These are phyloP conservation scores for Drosophila testacea DNA, from an alignment of 2,888 invertebrate genomes.

Conservation along the genomic window DNA sequence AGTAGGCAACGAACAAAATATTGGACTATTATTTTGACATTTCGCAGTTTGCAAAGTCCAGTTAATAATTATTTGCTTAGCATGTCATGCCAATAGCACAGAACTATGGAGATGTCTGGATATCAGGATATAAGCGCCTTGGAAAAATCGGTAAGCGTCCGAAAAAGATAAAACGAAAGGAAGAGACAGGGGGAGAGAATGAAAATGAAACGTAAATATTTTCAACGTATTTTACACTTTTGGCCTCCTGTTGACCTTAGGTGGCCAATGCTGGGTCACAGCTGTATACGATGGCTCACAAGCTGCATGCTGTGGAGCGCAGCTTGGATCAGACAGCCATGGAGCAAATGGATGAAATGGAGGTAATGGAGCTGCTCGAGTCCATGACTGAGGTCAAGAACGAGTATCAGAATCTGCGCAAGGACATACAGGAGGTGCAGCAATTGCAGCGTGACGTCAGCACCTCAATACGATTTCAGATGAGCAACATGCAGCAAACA, in stretches of 20 bases:
- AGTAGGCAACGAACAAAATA: constrained; percentile 45
- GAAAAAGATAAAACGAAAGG: not conserved
- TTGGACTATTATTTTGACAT: constrained; percentile 27
- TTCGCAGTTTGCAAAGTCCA: not conserved
- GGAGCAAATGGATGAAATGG: constrained; percentile 86
- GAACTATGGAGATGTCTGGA: constrained; percentile 65
- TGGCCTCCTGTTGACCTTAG: constrained; percentile 84
- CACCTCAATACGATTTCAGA: constrained; percentile 90
- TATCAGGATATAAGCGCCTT: constrained; percentile 82
- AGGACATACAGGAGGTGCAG: constrained; percentile 92
- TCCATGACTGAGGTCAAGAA: constrained; percentile 92
- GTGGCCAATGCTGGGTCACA: constrained; percentile 91
- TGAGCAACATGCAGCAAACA: constrained; percentile 89
- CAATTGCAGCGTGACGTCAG: constrained; percentile 92
- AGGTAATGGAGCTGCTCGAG: constrained; percentile 90
- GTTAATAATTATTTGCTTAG: constrained; percentile 6
- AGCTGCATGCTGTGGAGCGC: constrained; percentile 90
- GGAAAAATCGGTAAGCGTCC: constrained; percentile 81
- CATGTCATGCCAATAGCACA: constrained; percentile 42
- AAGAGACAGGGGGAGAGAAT: not conserved
- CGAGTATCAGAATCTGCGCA: constrained; percentile 92
- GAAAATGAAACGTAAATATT: not conserved
- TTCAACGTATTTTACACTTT: not conserved
- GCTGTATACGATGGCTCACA: constrained; percentile 90
- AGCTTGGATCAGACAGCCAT: constrained; percentile 80